Evolutionary conservation across 2,888 invertebrate genomes (phyloP).

Genomic region (Cerceris ruficornis): DNA sequence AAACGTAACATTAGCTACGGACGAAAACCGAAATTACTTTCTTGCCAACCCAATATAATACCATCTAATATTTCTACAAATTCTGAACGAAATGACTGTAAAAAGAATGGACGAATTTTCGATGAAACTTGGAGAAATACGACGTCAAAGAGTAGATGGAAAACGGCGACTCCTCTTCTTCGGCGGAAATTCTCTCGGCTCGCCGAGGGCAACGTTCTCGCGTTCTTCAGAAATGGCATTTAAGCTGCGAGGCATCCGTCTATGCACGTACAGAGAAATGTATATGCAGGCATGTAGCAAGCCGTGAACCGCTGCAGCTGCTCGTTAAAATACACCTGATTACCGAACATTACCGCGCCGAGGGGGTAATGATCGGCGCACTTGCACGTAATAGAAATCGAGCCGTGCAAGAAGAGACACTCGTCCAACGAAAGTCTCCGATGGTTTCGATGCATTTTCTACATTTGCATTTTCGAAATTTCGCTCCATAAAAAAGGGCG

Average conservation of each 20-base stretch:
- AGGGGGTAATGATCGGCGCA: constrained; percentile 59
- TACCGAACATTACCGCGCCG: constrained; percentile 63
- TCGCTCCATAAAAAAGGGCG: not conserved
- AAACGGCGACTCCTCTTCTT: constrained; percentile 16
- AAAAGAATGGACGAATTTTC: too few relatives aligned
- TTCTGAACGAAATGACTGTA: too few relatives aligned
- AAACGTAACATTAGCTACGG: too few relatives aligned
- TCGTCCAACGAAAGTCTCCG: not conserved
- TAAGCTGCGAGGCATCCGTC: constrained; percentile 34
- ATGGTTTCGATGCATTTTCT: not conserved
- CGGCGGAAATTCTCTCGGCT: constrained; percentile 27
- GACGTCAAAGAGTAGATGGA: constrained; percentile 5
- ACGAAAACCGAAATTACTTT: too few relatives aligned
- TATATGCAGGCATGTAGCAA: constrained; percentile 37
- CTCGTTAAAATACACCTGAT: constrained; percentile 65
- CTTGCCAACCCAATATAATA: too few relatives aligned
- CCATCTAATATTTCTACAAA: too few relatives aligned
- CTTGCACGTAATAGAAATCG: constrained; percentile 61
- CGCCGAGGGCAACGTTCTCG: constrained; percentile 57
- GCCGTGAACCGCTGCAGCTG: constrained; percentile 54
- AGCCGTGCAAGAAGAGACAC: constrained; percentile 25
- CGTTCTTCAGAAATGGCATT: constrained; percentile 59
- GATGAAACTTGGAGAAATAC: constrained; percentile 1
- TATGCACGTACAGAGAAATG: constrained; percentile 34
- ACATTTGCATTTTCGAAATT: not conserved